A percentile compares a stretch with the other conserved stretches of the same genome.
phyloP scores from a whole-genome alignment of 2,797 vertebrate species.

The Paedocypris micromegethes region DNA sequence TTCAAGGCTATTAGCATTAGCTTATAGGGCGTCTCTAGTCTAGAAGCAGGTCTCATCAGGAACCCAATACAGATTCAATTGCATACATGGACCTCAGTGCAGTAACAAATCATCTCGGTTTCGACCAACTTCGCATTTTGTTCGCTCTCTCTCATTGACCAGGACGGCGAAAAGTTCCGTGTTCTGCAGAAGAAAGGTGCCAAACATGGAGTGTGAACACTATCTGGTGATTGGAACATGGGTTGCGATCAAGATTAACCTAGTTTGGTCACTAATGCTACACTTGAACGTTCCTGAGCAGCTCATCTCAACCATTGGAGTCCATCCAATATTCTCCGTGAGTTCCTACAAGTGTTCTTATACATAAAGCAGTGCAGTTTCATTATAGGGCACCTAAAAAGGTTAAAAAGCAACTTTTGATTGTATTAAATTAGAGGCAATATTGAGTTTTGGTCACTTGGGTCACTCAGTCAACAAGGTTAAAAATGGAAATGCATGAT shows the following conservation, averaged over 20 bases:
- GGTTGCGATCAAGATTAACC: conserved; percentile 52
- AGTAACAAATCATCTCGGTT: conserved; percentile 11
- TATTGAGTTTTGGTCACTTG: conserved; percentile 51
- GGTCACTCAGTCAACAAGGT: conserved; percentile 43
- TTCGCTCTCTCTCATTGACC: conserved; percentile 12
- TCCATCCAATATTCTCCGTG: conserved; percentile 45
- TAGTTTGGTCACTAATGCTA: conserved; percentile 66
- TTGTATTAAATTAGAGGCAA: conserved; percentile 43
- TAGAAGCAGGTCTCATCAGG: background rate
- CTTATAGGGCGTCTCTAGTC: no score
- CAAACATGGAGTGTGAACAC: conserved; percentile 44
- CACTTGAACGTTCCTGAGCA: conserved; percentile 70
- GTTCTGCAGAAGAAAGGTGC: conserved; percentile 15
- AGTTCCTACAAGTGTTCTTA: conserved; percentile 40
- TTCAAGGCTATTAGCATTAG: no score
- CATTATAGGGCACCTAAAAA: conserved; percentile 44
- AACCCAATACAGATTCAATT: conserved; percentile 17
- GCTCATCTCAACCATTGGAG: conserved; percentile 56
- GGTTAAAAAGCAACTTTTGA: conserved; percentile 34
- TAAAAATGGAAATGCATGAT: conserved; percentile 49
- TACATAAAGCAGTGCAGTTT: conserved; percentile 39
- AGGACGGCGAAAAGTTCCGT: conserved; percentile 13
- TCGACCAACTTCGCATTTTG: conserved; percentile 11
- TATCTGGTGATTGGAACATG: conserved; percentile 53
- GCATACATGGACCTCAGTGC: conserved; percentile 13